These are phyloP conservation scores for Semnopithecus entellus DNA, from an alignment of 2,113 vertebrate genomes.

Conservation along the genomic window DNA sequence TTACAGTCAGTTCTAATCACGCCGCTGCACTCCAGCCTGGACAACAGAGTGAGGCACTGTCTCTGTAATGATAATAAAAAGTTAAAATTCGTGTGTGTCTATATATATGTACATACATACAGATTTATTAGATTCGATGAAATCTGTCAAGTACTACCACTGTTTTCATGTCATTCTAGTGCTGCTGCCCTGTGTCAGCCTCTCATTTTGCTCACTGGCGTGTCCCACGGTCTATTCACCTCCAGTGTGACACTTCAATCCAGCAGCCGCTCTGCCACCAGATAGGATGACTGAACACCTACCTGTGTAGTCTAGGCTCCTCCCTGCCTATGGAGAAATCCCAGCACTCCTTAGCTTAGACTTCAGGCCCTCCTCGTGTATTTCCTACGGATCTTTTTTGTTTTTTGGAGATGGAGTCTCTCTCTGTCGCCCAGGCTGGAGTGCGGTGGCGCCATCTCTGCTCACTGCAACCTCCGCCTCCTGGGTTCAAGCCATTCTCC, in stretches of 20 bases:
- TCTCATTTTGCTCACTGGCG: not conserved
- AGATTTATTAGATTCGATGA: not conserved
- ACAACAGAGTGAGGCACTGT: too few species aligned
- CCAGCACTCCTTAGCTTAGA: not conserved
- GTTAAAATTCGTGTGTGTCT: too few species aligned
- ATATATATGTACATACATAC: not conserved
- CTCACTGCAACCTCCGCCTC: too few species aligned
- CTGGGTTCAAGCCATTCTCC: too few species aligned
- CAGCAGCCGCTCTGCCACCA: not conserved
- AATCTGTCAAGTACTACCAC: not conserved
- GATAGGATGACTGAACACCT: not conserved
- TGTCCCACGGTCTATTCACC: not conserved
- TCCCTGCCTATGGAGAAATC: not conserved
- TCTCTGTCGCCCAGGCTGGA: not conserved
- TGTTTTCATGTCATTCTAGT: not conserved
- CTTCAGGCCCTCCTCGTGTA: not conserved
- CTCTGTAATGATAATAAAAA: too few species aligned
- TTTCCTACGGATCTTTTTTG: not conserved
- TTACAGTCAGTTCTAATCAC: too few species aligned
- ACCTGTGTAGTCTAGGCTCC: too few species aligned
- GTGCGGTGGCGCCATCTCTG: too few species aligned
- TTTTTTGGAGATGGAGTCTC: not conserved
- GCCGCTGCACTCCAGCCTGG: too few species aligned
- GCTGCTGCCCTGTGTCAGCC: not conserved
- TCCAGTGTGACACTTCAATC: not conserved